Evolutionary conservation across 2,113 vertebrate genomes (phyloP).

Genomic region (Psilopsiagon aymara): DNA sequence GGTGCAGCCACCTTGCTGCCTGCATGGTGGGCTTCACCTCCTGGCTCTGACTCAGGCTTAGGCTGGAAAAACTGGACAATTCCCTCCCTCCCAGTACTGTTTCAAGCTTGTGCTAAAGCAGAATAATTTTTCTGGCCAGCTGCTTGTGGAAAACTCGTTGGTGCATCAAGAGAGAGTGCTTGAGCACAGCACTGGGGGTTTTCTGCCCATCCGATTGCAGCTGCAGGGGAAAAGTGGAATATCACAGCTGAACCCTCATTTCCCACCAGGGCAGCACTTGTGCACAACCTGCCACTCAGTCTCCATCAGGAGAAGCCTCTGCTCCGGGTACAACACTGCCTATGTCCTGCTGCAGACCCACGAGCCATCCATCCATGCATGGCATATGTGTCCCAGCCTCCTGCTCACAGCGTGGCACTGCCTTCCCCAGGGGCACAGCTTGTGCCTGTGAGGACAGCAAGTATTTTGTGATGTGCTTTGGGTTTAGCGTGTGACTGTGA

Average conservation of each 20-base stretch:
- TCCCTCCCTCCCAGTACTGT: not conserved
- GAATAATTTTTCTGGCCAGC: not conserved
- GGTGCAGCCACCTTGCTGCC: not conserved
- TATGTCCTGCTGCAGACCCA: not conserved
- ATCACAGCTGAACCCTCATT: not conserved
- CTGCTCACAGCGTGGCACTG: not conserved
- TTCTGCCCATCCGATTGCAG: not conserved
- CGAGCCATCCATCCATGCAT: not conserved
- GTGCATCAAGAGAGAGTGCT: not conserved
- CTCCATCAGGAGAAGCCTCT: not conserved
- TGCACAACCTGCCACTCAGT: not conserved
- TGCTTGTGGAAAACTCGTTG: not conserved
- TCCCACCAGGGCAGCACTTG: conserved; percentile 1
- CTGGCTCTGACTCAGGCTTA: not conserved
- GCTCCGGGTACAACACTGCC: not conserved
- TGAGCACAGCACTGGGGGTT: not conserved
- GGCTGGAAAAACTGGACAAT: not conserved
- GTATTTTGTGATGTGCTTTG: not conserved
- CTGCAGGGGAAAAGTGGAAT: not conserved
- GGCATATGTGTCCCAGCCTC: not conserved
- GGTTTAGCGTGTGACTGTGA: not conserved
- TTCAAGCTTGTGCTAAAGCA: not conserved
- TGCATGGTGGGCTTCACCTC: not conserved
- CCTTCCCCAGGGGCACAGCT: not conserved
- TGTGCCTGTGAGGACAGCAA: not conserved